Evolutionary conservation across 2,113 vertebrate species (phyloP), one percentile per base, ranked within the genome.

Genomic region (Okapia johnstoni): DNA sequence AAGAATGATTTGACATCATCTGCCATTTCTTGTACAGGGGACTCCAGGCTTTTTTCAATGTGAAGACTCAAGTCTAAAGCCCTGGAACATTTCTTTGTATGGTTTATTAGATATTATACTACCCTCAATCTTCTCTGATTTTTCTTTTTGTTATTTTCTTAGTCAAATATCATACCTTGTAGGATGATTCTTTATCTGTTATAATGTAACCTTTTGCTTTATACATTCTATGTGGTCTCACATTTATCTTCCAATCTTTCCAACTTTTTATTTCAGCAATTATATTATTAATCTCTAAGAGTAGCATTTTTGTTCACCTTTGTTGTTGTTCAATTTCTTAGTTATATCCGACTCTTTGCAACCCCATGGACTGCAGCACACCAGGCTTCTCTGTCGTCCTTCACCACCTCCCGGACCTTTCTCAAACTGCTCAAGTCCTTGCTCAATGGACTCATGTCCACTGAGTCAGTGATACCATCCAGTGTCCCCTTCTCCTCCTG

Each of bases 131-230:
- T 93, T 88, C 80, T 91, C n/a, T 80, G 50, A 85, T 60, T 63
- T 79, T 94, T 92, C 28, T 84, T 81, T 85, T 23, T 85, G 58
- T 23, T 89, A 52, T 89, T 90, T 40, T 77, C 0, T 70, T 83
- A 63, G n/a, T 26, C 14, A 96, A 63, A 25, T 89, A 52, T 85
- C 15, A 5, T 52, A 25, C 7, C 43, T 19, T 63, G 6, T 79
- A 26, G 16, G n/a, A 33, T 81, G 79, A 79, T n/a, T 15, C 36
- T 57, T 81, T 50, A 50, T 43, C 40, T 50, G 15, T 77, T 79
- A 48, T 1, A 30, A n/a, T 85, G 84, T 94, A 2, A n/a, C 13
- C 73, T 92, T 80, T 63, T 17, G 8, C 46, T 81, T 81, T 83
- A 36, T 57, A 16, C 6, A 40, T 88, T 86, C 16, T 76, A 28